Evolutionary conservation across 2,797 vertebrate species (phyloP), one percentile per base, ranked within the genome.

Genomic region (Alectoris magna): DNA sequence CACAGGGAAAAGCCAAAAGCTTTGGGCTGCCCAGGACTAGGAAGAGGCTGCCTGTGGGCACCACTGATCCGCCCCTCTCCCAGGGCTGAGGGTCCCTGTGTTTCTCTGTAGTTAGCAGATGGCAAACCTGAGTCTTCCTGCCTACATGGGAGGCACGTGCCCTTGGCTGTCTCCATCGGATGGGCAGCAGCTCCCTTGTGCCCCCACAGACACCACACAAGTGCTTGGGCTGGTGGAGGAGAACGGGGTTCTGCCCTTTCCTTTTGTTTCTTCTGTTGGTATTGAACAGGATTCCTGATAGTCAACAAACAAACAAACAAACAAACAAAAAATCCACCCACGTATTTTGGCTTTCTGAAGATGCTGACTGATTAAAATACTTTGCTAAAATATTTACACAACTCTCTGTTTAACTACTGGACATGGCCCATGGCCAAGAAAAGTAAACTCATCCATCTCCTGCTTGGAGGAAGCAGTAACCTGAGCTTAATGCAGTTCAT

Each of bases 191-290:
- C 18, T 44, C 12, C 11, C 17, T 12, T 3, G 11, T 22, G 41
- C 67, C 19, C 44, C 70, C 4, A 6, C 24, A 15, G 13, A 0
- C 69, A 64, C 56, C 3, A 0, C 4, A 0, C 13, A 22, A 17
- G 24, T 24, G 21, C 22, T 48, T 59, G 29, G 39, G 51, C 11
- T 68, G 29, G 31, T 3, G 6, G 55, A 72, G 12, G 21, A 29
- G 22, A 64, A n/a, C 0, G 2, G 38, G 17, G 14, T 59, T 78
- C 80, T 72, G 16, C 9, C 36, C 11, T 39, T 76, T 16, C 34
- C 10, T 66, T 1, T 46, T 76, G 7, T 72, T 68, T 68, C 69
- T 48, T 74, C 41, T 44, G 17, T 69, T 46, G 14, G 4, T 39
- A 39, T 21, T 18, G 60, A 78, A 16, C 3, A 55, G 48, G 43